phyloP scores from a whole-genome alignment of 2,797 vertebrate genomes.

The Falco concolor region DNA sequence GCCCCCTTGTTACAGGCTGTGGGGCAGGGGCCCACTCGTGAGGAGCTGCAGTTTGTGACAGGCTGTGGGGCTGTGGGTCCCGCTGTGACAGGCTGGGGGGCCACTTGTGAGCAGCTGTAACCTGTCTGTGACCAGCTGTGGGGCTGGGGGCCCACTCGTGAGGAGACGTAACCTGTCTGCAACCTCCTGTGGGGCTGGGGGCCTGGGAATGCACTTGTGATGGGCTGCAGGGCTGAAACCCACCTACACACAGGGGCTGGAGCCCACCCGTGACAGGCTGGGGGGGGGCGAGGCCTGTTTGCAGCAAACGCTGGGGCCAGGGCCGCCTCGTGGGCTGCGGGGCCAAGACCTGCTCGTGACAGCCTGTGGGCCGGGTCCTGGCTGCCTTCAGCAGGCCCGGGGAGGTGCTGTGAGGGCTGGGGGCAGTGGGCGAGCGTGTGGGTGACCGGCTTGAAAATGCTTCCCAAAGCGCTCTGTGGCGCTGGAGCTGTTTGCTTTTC shows the following conservation, averaged over 20 bases:
- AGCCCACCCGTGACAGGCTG: not conserved
- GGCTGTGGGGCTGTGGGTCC: not conserved
- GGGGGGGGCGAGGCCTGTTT: not conserved
- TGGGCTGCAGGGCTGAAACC: not conserved
- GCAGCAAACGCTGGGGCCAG: not conserved
- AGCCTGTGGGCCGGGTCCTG: not conserved
- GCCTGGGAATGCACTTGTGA: too few species aligned
- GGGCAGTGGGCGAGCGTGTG: accelerated
- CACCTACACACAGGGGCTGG: not conserved
- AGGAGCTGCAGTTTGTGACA: not conserved
- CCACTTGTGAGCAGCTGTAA: not conserved
- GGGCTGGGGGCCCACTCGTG: not conserved
- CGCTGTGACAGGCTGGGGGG: not conserved
- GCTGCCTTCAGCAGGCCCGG: not conserved
- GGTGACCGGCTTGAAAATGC: not conserved
- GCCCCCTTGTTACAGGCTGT: too few species aligned
- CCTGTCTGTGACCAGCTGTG: not conserved
- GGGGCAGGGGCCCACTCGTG: not conserved
- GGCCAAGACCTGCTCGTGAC: not conserved
- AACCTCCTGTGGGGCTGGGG: accelerated
- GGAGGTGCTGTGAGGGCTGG: not conserved
- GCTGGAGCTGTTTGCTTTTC: not conserved
- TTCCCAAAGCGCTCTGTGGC: accelerated
- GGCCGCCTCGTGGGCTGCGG: accelerated
- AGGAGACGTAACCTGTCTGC: too few species aligned